Evolutionary conservation across 2,888 invertebrate species (phyloP), one percentile per base, ranked within the genome.

Genomic region (Cryptophagus acutangulus): DNA sequence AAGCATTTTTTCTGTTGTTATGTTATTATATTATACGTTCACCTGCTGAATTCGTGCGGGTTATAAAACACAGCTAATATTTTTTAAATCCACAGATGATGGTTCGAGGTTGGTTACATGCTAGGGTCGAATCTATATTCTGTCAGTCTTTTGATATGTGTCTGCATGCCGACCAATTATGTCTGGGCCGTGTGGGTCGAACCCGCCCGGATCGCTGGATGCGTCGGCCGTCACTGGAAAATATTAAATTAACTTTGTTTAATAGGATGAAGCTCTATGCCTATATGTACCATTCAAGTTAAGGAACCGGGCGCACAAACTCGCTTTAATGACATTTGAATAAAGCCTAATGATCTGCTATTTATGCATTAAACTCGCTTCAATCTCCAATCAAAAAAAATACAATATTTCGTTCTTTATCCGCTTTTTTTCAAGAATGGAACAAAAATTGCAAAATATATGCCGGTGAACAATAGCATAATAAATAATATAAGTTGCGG

Each of bases 151-250:
- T 63, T 65, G 63, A 65, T 61, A 62, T 61, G 59, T 57, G 59
- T 58, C 57, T 58, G 61, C 55, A 57, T 61, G 66, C 66, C 66
- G 66, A 65, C 65, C 66, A 66, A 66, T 66, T 67, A 67, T 64
- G 63, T 62, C 62, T 57, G 62, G 58, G 55, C 58, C 58, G 63
- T 62, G 66, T 66, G 64, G 65, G 65, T 59, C 57, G 63, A 16
- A 57, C 54, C 60, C 59, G 59, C 60, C 59, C 62, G 57, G 62
- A 54, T 15, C 16, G 15, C 8, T 8, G 8, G 13, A 9, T 8
- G 6, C 8, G 5, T 8, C 55, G 56, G 45, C 55, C 58, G 53
- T 58, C 57, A 58, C 56, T 54, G 55, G 61, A 58, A 63, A 65
- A 61, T 64, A 65, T 57, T 56, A 58, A 58, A 58, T 57, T 60